Base-by-base conservation (phyloP, 1,140 invertebrate species). In the Melanaphis sacchari region DNA sequence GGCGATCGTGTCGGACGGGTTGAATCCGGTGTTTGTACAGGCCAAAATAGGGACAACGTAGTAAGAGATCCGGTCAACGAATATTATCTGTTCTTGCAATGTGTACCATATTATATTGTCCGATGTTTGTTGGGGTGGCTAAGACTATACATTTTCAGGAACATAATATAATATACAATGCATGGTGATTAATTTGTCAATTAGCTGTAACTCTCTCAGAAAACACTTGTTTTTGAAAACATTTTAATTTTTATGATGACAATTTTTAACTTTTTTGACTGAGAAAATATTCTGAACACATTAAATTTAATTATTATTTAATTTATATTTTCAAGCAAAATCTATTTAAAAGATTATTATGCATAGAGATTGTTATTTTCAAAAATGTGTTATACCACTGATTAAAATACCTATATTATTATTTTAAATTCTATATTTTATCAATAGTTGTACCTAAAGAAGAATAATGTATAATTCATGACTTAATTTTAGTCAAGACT, bases 21-120 rank as follows among this genome's bases (percentile, higher is more conserved):
- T 87, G 46, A 43, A 46, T 46, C n/a, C 43, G 31, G 85, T n/a
- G 38, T 84, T 84, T 84, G 82, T 84, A 84, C 82, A 82, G 81
- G 38, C 36, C 38, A 82, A 82, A 41, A 41, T 41, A n/a, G 85
- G 36, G 43, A 87, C 38, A 15, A 36, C 21, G n/a, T 9, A 41
- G 6, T 8, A 87, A 49, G 85, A 43, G 43, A 87, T 84, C 24
- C 24, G 38, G 82, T 40, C 24, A 84, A 87, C 15, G 59, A 6
- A n/a, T 36, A 76, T 76, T n/a, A 76, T 76, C 59, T 76, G 31
- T 76, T 76, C 15, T n/a, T 76, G 15, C 59, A n/a, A 76, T n/a
- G 59, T n/a, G 59, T 76, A 76, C 1, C 31, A 76, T 76, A 31
- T 31, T 31, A 76, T n/a, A 76, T 36, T n/a, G 15, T 15, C 9